Conservation (phyloP, 2,797 vertebrate genomes). For the Falco peregrinus region DNA sequence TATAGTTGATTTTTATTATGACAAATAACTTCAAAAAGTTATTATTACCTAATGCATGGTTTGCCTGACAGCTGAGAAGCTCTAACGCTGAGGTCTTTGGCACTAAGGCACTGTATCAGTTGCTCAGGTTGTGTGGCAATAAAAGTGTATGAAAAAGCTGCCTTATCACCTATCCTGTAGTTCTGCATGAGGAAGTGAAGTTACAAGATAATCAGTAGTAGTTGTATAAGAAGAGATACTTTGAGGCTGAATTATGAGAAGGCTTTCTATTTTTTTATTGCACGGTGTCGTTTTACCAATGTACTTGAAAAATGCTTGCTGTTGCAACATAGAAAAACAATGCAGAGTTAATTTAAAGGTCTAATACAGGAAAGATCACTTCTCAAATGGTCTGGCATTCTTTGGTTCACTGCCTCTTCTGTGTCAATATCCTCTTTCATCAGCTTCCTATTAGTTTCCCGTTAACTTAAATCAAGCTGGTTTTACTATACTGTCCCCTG, state of each 20-base stretch:
- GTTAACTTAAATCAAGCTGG: background rate
- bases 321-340: background rate
- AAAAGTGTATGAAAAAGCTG: background rate
- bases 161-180: background rate
- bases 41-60: background rate
- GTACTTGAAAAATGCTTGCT: background rate
- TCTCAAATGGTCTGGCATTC: background rate
- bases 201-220: background rate
- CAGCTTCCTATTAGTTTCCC: background rate
- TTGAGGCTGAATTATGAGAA: background rate
- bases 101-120: background rate
- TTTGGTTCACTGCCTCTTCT: background rate
- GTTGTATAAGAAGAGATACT: background rate
- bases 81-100: background rate
- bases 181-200: background rate
- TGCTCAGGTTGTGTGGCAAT: background rate
- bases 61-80: background rate
- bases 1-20: background rate
- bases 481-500: background rate
- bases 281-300: background rate
- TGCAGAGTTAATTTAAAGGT: background rate
- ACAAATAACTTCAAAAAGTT: background rate
- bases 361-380: background rate
- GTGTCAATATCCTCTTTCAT: background rate
- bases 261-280: background rate